Conservation (phyloP, 2,888 invertebrate genomes). For the Eristalis tenax region DNA sequence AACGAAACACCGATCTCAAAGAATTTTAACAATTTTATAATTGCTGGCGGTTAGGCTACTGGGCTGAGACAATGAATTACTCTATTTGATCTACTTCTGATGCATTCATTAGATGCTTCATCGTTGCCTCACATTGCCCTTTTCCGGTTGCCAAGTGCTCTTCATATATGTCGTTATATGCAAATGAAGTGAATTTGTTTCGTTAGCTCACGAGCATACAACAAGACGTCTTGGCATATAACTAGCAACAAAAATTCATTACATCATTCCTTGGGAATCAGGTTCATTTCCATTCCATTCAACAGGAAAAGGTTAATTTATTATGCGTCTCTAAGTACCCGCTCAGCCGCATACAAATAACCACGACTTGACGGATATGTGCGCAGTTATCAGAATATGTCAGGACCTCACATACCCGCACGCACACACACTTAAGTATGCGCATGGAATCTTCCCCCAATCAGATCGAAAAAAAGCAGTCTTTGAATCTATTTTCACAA, state of each 20-base stretch:
- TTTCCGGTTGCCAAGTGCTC: not conserved
- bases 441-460: not conserved
- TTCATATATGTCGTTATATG: not conserved
- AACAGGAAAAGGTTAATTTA: conserved; percentile 47
- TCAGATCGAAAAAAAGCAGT: conserved; percentile 29
- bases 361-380: conserved; percentile 9
- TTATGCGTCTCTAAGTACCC: conserved; percentile 48
- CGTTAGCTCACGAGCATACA: not conserved
- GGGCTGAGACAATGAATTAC: too few relatives aligned
- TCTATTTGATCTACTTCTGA: too few relatives aligned
- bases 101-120: too few relatives aligned
- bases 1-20: too few relatives aligned
- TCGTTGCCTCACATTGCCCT: not conserved
- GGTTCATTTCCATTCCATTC: conserved; percentile 39
- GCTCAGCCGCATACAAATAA: conserved; percentile 1
- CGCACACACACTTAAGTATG: not conserved
- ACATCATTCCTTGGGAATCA: conserved; percentile 6
- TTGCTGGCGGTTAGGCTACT: too few relatives aligned
- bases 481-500: conserved; percentile 45
- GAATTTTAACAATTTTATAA: too few relatives aligned
- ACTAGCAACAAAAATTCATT: conserved; percentile 25
- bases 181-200: not conserved
- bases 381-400: not conserved
- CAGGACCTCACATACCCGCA: not conserved
- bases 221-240: not conserved